These are phyloP conservation scores for Orientallactaga bullata DNA, from an alignment of 2,113 vertebrate species.

Conservation along the genomic window DNA sequence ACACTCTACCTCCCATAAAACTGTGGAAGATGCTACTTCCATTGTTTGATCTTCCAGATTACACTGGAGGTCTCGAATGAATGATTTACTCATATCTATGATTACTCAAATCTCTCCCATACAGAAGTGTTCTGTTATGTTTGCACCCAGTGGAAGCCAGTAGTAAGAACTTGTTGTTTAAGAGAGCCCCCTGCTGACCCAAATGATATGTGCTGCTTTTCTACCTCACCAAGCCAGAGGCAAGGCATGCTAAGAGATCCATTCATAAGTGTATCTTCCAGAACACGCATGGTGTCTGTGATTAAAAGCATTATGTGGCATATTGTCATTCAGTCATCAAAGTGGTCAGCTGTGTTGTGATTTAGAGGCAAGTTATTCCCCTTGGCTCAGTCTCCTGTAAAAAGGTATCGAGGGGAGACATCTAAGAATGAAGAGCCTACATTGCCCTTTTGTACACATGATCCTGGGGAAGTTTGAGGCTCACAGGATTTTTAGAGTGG, in stretches of 20 bases:
- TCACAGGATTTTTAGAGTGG: neutral
- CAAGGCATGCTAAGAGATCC: neutral
- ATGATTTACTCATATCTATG: neutral
- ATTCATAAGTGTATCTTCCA: neutral
- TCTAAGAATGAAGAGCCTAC: neutral
- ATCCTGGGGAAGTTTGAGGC: neutral
- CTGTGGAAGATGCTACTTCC: neutral
- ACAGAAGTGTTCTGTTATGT: neutral
- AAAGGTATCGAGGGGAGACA: neutral
- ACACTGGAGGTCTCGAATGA: neutral
- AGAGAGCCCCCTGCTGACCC: constrained; percentile 73
- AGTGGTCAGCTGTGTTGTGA: neutral
- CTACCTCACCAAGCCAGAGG: neutral
- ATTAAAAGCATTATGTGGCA: neutral
- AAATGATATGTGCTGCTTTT: neutral
- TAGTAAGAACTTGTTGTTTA: constrained; percentile 20
- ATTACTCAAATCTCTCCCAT: neutral
- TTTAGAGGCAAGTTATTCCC: neutral
- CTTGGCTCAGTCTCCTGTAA: neutral
- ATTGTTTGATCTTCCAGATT: neutral
- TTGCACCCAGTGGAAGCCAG: neutral
- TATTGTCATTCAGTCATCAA: neutral
- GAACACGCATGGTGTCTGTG: neutral
- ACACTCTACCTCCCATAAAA: neutral
- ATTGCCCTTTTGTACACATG: neutral